Evolutionary conservation across 2,113 vertebrate genomes (phyloP).

Genomic region (Falcunculus frontatus): DNA sequence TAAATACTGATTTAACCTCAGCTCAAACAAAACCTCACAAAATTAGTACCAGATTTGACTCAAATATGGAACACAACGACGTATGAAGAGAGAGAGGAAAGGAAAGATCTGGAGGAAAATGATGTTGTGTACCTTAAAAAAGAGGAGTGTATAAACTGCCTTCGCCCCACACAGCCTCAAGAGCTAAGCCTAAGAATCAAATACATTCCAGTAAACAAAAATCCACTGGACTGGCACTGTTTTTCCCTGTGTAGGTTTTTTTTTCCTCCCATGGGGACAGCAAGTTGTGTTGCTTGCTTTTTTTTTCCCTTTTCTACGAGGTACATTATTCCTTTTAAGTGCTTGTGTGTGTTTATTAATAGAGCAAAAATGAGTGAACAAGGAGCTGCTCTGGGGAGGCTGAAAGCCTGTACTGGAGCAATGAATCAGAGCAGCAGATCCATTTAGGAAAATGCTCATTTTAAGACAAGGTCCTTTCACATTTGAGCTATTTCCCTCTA

Average conservation of each 20-base stretch:
- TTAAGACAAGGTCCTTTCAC: background rate
- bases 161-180: background rate
- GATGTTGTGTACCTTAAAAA: background rate
- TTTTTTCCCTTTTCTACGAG: background rate
- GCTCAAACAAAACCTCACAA: background rate
- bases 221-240: background rate
- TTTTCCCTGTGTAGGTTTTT: background rate
- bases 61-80: background rate
- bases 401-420: conserved; percentile 34
- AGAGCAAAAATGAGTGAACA: conserved; percentile 42
- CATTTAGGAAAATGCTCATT: conserved; percentile 25
- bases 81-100: background rate
- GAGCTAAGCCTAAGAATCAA: background rate
- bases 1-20: background rate
- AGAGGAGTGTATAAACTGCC: background rate
- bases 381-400: background rate
- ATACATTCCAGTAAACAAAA: background rate
- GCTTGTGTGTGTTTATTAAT: conserved; percentile 42
- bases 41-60: background rate
- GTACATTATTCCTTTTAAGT: conserved; percentile 36
- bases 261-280: background rate
- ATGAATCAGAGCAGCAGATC: conserved; percentile 26
- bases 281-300: background rate
- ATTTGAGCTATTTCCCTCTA: background rate
- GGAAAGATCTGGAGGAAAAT: background rate